A percentile compares a stretch with the other conserved stretches of the same genome.
These are phyloP conservation scores for Meteorus colon DNA, from an alignment of 2,888 invertebrate species.

Conservation along the genomic window DNA sequence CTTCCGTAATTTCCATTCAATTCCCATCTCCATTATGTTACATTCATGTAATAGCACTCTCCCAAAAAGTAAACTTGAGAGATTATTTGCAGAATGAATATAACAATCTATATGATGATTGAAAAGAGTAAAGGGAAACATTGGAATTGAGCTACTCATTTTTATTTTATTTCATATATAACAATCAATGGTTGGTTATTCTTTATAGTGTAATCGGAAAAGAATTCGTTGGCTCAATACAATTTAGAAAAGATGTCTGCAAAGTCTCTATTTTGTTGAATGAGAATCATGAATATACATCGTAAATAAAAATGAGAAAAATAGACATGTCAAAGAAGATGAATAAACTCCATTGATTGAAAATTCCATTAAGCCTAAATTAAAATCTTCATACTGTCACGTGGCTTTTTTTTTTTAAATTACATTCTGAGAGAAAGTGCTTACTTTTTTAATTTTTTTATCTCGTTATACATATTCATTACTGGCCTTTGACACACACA, in stretches of 20 bases:
- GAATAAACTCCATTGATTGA: conserved; percentile 13
- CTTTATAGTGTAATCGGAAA: neutral
- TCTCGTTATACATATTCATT: neutral
- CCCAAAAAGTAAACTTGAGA: neutral
- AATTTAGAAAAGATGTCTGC: neutral
- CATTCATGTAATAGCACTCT: neutral
- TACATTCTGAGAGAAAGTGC: conserved; percentile 1
- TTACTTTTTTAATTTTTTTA: neutral
- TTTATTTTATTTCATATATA: neutral
- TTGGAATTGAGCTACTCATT: neutral
- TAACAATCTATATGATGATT: neutral
- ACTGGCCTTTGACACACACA: neutral
- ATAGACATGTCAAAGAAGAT: neutral
- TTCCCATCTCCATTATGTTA: conserved; percentile 1
- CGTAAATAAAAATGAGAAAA: neutral
- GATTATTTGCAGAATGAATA: neutral
- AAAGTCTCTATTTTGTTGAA: neutral
- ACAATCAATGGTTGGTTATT: neutral
- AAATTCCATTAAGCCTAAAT: neutral
- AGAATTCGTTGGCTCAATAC: neutral
- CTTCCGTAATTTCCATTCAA: neutral
- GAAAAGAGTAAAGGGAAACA: neutral
- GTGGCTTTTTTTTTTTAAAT: neutral
- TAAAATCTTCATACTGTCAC: neutral
- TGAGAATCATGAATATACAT: neutral